phyloP scores from a whole-genome alignment of 2,113 vertebrate genomes.

The Microtus pennsylvanicus region DNA sequence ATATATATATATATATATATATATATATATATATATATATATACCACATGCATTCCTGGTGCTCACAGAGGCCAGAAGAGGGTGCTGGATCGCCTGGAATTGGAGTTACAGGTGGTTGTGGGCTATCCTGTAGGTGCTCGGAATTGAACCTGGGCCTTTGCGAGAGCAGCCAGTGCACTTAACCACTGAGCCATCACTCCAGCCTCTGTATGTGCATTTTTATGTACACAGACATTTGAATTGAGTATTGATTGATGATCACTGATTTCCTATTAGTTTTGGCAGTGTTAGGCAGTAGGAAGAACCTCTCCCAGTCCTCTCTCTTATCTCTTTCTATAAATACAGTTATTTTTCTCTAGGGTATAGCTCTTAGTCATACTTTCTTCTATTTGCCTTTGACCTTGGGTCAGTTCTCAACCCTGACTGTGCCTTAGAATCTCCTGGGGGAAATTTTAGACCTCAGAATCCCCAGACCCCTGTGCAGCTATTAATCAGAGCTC shows the following conservation, averaged over 20 bases:
- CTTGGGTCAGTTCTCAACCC: conserved; percentile 22
- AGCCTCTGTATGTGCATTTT: not conserved
- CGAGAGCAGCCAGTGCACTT: not conserved
- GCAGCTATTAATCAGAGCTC: conserved; percentile 35
- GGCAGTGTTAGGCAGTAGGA: not conserved
- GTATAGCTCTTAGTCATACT: conserved; percentile 38
- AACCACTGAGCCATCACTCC: not conserved
- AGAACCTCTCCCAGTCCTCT: not conserved
- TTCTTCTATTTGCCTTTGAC: conserved; percentile 45
- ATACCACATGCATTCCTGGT: not conserved
- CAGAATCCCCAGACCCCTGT: not conserved
- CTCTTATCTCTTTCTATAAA: not conserved
- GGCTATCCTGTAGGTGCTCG: not conserved
- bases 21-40: no score
- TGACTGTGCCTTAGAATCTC: conserved; percentile 11
- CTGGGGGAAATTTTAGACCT: not conserved
- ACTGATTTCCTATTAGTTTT: conserved; percentile 9
- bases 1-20: no score
- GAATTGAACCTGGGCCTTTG: not conserved
- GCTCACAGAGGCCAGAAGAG: not conserved
- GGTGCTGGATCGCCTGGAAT: not conserved
- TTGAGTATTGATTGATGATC: not conserved
- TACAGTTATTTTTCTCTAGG: conserved; percentile 23
- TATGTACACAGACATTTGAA: not conserved
- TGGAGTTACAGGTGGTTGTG: not conserved